Evolutionary conservation across 2,113 vertebrate species (phyloP).

Genomic region (Syngnathoides biaculeatus): DNA sequence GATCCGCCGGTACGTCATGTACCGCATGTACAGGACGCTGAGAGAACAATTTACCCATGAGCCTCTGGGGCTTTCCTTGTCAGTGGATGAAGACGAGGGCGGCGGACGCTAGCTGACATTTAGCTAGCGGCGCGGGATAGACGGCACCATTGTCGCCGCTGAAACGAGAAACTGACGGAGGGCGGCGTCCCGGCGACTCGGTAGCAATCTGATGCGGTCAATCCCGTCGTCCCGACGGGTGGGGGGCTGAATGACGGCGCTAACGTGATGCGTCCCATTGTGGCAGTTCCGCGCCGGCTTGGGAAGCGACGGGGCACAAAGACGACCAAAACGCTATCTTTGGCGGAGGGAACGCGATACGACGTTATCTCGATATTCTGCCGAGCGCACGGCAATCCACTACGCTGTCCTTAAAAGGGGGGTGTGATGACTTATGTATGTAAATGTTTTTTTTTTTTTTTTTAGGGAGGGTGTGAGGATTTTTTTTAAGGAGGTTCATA

Average conservation of each 20-base stretch:
- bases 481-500: background rate
- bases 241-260: slow-evolving; percentile 44
- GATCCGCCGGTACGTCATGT: slow-evolving; percentile 17
- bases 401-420: background rate
- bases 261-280: slow-evolving; percentile 65
- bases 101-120: slow-evolving; percentile 67
- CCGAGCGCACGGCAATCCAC: background rate
- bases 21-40: slow-evolving; percentile 45
- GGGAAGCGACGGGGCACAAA: slow-evolving; percentile 69
- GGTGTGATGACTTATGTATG: background rate
- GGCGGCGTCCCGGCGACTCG: slow-evolving; percentile 60
- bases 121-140: slow-evolving; percentile 56
- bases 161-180: slow-evolving; percentile 68
- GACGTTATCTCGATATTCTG: background rate
- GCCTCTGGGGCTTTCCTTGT: slow-evolving; percentile 52
- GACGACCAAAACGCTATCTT: background rate
- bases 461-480: background rate
- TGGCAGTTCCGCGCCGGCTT: slow-evolving; percentile 60
- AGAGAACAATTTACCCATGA: slow-evolving; percentile 49
- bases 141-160: slow-evolving; percentile 63
- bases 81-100: slow-evolving; percentile 62
- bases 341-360: background rate
- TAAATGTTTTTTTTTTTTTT: background rate
- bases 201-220: slow-evolving; percentile 86
- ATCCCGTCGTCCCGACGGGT: slow-evolving; percentile 41